phyloP scores from a whole-genome alignment of 2,888 invertebrate genomes.

The Nemotelus nigrinus region DNA sequence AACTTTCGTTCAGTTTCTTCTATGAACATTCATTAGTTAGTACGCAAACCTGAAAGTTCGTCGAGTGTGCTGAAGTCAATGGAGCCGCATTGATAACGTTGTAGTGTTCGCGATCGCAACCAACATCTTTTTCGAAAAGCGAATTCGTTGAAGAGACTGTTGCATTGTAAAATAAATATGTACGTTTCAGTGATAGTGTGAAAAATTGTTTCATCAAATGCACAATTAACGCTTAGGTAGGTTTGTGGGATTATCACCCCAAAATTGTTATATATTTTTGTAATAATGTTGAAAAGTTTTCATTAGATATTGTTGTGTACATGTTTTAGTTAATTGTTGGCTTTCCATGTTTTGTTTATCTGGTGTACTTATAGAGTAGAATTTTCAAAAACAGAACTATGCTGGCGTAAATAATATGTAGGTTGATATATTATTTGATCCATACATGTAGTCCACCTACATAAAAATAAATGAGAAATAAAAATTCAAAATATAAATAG shows the following conservation, averaged over 20 bases:
- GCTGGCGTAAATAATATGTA: too few species aligned
- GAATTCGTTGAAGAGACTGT: not conserved
- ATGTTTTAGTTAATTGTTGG: not conserved
- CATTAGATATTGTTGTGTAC: slow-evolving; percentile 1
- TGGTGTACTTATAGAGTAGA: too few species aligned
- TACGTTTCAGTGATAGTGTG: slow-evolving; percentile 34
- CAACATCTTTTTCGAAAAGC: not conserved
- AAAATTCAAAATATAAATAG: too few species aligned
- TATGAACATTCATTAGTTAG: not conserved
- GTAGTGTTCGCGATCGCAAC: slow-evolving; percentile 19
- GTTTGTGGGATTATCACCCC: slow-evolving; percentile 51
- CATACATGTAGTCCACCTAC: too few species aligned
- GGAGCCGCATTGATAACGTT: not conserved
- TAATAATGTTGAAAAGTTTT: slow-evolving; percentile 13
- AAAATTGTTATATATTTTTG: slow-evolving; percentile 39
- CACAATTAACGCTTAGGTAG: slow-evolving; percentile 35
- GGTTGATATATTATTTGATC: too few species aligned
- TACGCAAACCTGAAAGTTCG: not conserved
- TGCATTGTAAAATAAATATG: slow-evolving; percentile 17
- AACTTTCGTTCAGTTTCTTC: not conserved
- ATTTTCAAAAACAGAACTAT: too few species aligned
- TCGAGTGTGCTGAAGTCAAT: not conserved
- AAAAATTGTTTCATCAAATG: not conserved
- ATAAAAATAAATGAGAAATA: too few species aligned
- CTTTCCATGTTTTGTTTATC: not conserved